Conservation (phyloP, 1,140 invertebrate genomes). For the Drosophila suzukii region DNA sequence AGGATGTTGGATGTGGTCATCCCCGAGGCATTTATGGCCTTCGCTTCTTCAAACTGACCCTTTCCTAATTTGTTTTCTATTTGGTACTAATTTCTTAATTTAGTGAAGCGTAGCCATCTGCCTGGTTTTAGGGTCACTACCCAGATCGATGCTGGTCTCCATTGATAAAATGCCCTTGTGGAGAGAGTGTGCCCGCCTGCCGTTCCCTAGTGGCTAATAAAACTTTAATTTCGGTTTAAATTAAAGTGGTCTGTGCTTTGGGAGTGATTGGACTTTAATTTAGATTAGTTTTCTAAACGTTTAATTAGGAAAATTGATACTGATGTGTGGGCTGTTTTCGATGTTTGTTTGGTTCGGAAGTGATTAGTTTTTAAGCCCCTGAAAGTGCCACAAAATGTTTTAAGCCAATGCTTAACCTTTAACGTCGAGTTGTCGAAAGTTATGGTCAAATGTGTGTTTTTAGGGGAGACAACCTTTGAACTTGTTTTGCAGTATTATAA, state of each 20-base stretch:
- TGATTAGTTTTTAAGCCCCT: no score
- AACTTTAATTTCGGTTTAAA: slow-evolving; percentile 71
- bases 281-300: slow-evolving; percentile 59
- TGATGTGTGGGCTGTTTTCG: background rate
- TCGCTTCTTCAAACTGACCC: slow-evolving; percentile 52
- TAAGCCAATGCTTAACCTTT: no score
- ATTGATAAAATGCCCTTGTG: slow-evolving; percentile 50
- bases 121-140: slow-evolving; percentile 43
- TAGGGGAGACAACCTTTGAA: no score
- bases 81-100: slow-evolving; percentile 81
- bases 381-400: no score
- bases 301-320: slow-evolving; percentile 54
- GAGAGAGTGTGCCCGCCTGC: slow-evolving; percentile 7
- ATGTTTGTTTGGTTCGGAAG: background rate
- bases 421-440: no score
- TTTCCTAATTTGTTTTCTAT: slow-evolving; percentile 82
- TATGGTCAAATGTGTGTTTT: no score
- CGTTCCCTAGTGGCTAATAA: slow-evolving; percentile 67
- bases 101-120: slow-evolving; percentile 42
- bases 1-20: slow-evolving; percentile 2
- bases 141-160: slow-evolving; percentile 56
- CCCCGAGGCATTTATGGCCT: slow-evolving; percentile 39
- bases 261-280: slow-evolving; percentile 32
- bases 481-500: background rate
- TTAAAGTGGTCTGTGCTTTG: slow-evolving; percentile 49